Evolutionary conservation across 2,113 vertebrate genomes (phyloP), one percentile per base, ranked within the genome.

Genomic region (Lethenteron camtschaticum): DNA sequence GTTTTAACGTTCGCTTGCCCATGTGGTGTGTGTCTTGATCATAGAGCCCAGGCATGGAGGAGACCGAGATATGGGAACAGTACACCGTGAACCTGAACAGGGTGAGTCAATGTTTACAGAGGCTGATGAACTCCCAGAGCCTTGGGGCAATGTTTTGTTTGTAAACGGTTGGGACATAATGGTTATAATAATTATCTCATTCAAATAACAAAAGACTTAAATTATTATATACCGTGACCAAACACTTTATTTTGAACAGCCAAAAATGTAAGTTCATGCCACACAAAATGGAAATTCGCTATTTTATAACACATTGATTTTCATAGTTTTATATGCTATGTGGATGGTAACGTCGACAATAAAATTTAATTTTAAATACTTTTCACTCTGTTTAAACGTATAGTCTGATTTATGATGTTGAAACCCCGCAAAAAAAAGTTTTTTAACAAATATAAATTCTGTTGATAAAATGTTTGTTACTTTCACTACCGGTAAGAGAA

Each of bases 61-160:
- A 99, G 83, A 96, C 94, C 7, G 92, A 92, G 75, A 99, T 97
- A 86, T 99, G 92, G 94, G 92, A 99, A 84, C 91, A 99, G 78
- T 90, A 99, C 81, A 99, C 94, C 71, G 94, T 97, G 79, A 96
- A 90, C 73, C 87, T 99, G 81, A 92, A 97, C 85, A 95, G 92
- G 87, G 94, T 97, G 75, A 82, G 89, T 82, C 58, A 11, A 14
- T 73, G 58, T 78, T 68, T 76, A 68, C 76, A 71, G 57, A 71
- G 75, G 74, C 69, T 71, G 74, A 73, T 73, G 80, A 78, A 80
- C 4, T 80, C 75, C 86, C 88, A 87, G 86, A 86, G 86, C 80
- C 82, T 77, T 78, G 73, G 70, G 70, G 74, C 70, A 41, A 7
- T 41, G 41, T 41, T 41, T 41, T 41, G 41, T 41, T 41, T 41